Conservation (phyloP, 2,113 vertebrate genomes). For the Hippocampus abdominalis region DNA sequence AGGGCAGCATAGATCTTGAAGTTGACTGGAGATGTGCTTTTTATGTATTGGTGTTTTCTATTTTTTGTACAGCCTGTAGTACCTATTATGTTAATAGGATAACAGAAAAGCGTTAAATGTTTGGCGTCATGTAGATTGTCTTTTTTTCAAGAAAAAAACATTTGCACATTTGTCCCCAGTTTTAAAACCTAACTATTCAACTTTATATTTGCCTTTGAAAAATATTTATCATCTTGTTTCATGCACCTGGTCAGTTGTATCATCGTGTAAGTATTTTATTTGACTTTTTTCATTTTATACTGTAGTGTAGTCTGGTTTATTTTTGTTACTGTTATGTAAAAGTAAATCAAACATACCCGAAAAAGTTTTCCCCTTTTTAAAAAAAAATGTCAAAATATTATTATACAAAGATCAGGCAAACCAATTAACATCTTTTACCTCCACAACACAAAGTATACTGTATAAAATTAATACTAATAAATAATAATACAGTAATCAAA, state of each 20-base stretch:
- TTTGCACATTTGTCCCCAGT: background rate
- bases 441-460: no score
- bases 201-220: background rate
- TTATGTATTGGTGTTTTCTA: no score
- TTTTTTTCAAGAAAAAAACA: background rate
- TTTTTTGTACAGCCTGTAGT: no score
- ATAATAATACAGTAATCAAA: no score
- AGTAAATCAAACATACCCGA: background rate
- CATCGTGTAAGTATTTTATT: background rate
- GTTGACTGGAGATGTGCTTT: background rate
- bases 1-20: background rate
- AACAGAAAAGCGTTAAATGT: no score
- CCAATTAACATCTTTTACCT: no score
- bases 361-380: background rate
- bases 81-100: no score
- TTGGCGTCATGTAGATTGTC: no score
- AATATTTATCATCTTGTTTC: background rate
- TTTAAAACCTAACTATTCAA: background rate
- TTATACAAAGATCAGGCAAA: no score
- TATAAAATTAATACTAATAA: no score
- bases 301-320: background rate
- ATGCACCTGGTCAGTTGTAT: background rate
- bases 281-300: background rate
- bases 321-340: background rate
- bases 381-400: no score